phyloP scores from a whole-genome alignment of 2,888 invertebrate genomes.

The Hololepta plana region DNA sequence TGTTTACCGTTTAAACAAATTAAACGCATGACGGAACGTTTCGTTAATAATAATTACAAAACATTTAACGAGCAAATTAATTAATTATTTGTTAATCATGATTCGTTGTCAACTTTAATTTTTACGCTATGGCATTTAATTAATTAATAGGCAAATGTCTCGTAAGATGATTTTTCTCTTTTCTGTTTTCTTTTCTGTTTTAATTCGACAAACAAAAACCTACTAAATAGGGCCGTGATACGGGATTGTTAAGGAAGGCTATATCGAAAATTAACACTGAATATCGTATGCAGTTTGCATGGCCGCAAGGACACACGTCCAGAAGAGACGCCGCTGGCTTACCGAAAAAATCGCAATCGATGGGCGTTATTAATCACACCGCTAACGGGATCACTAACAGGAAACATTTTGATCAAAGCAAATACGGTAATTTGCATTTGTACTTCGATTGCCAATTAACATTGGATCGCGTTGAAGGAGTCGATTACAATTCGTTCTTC shows the following conservation, averaged over 20 bases:
- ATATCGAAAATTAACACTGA: constrained; percentile 64
- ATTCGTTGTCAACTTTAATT: too few species aligned
- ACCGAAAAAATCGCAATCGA: constrained; percentile 71
- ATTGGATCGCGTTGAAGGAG: not conserved
- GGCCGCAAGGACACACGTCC: constrained; percentile 43
- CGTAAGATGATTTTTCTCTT: too few species aligned
- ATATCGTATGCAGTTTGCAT: constrained; percentile 79
- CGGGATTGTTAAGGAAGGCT: constrained; percentile 54
- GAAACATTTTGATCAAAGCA: too few species aligned
- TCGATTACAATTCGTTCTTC: constrained; percentile 2
- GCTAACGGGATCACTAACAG: constrained; percentile 28
- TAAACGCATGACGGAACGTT: too few species aligned
- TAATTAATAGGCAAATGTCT: constrained; percentile 6
- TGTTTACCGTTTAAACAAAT: too few species aligned
- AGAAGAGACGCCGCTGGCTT: constrained; percentile 27
- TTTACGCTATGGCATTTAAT: too few species aligned
- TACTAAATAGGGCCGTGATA: constrained; percentile 20
- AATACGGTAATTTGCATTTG: too few species aligned
- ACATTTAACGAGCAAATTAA: too few species aligned
- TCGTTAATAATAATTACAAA: too few species aligned
- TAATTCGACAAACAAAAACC: too few species aligned
- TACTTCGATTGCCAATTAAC: constrained; percentile 2
- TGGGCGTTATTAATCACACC: constrained; percentile 65
- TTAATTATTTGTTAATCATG: too few species aligned
- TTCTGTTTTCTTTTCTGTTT: too few species aligned